Base-by-base conservation (phyloP, 2,113 vertebrate genomes). In the Tursiops truncatus region DNA sequence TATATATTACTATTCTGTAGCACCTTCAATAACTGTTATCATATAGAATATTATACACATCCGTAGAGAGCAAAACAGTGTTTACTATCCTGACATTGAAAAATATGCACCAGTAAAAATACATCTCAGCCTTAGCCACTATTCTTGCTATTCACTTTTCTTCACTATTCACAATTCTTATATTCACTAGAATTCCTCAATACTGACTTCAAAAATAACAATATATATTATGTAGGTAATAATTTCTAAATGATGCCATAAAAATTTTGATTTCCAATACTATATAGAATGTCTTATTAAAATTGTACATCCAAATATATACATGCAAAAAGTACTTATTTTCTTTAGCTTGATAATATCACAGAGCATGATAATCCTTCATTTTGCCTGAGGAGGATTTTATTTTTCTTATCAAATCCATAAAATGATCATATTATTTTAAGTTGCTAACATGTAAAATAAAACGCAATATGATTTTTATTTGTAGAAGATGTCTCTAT, bases 351-450 rank as follows among this genome's bases (percentile, higher is more conserved):
- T 86, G 38, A 68, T 65, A 73, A 50, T 94, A 74, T 88, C 26
- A 60, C 76, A 63, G 8, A 79, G 2, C 6, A 79, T 12, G 25
- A 82, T 60, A 18, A 67, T 28, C 12, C 28, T 95, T 92, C 38
- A 60, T 91, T 96, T n/a, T 74, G 1, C 1, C 21, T 2, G 15
- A 3, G 25, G 23, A 81, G 11, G 1, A 12, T 74, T 84, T 58
- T 91, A 47, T 47, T 67, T 76, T 70, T 21, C 31, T 76, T 47
- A 71, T 85, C 10, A 38, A 96, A 96, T 81, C 10, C 21, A 70
- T 38, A 89, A 68, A 95, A 94, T 87, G 8, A 74, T 91, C 15
- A 95, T 74, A 63, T 68, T 73, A 77, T 80, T 89, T 58, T 85
- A 97, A 50, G 1, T 84, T 95, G 33, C 63, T 70, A 79, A 90